phyloP scores from a whole-genome alignment of 2,113 vertebrate species.

The Cynocephalus volans region DNA sequence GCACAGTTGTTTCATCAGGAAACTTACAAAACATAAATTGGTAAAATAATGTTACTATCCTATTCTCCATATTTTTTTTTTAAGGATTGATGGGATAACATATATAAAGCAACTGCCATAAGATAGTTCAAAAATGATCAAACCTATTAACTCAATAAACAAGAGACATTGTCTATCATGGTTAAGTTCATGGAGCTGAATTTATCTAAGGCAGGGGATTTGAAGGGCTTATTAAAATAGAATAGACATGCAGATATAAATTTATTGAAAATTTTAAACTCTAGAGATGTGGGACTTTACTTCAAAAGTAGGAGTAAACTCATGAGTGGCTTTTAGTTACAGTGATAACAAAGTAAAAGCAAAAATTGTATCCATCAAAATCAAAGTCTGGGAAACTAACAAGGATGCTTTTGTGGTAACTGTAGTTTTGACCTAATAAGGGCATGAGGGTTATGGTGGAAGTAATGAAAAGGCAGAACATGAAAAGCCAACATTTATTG shows the following conservation, averaged over 20 bases:
- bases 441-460: not conserved
- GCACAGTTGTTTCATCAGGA: not conserved
- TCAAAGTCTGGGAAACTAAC: not conserved
- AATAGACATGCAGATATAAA: not conserved
- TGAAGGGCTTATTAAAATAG: not conserved
- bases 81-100: not conserved
- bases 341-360: not conserved
- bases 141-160: not conserved
- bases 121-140: not conserved
- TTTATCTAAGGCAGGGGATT: not conserved
- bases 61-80: not conserved
- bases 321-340: not conserved
- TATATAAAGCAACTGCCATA: not conserved
- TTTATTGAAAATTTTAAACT: not conserved
- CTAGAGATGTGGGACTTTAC: not conserved
- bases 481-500: accelerated
- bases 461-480: not conserved
- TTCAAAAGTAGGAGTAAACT: not conserved
- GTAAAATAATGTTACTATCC: not conserved
- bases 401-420: not conserved
- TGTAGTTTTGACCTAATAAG: not conserved
- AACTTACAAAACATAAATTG: not conserved
- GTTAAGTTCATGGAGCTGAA: not conserved
- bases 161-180: not conserved
- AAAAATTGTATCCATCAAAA: not conserved